Base-by-base conservation (phyloP, 2,797 vertebrate genomes). In the Austrolebias charrua region DNA sequence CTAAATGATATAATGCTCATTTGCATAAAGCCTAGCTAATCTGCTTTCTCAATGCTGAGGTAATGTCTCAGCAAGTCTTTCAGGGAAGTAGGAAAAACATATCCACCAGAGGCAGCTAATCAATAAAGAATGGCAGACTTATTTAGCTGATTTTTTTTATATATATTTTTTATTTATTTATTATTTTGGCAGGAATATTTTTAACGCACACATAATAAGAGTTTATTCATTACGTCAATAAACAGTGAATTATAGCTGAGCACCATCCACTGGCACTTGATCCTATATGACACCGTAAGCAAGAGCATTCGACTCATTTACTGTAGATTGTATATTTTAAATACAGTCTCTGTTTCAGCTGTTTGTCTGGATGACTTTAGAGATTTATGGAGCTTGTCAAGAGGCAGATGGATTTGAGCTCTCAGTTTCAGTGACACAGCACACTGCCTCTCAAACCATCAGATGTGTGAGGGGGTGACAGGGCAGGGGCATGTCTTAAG, bases 1-100 rank as follows among this genome's bases (percentile, higher is more conserved):
- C 69, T 55, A 7, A 56, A 63, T 42, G 33, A 80, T 91, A 86
- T 71, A 40, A 72, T 84, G 72, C 73, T 82, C 75, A 90, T 91
- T 91, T 89, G 79, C 87, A 90, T 92, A 87, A 85, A 89, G 80
- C 83, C 77, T 40, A 79, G 77, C 80, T 84, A 85, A 88, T 92
- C 87, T 88, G 81, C 87, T 86, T 88, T 86, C 79, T 71, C 64
- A 77, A 78, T 87, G 76, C 59, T 92, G 90, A 91, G 87, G 88
- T 92, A 92, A 93, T 73, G 89, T 92, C 90, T 93, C 73, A 70
- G 43, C 79, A 60, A 68, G 75, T 82, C 82, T 79, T 76, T 88
- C 54, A 69, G 80, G 69, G 81, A 80, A 75, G 79, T 72, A 72
- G 79, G 85, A 83, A 67, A 85, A 90, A 87, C 66, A 56, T 76